Evolutionary conservation across 2,113 vertebrate genomes (phyloP), one percentile per base, ranked within the genome.

Genomic region (Pseudorasbora parva): DNA sequence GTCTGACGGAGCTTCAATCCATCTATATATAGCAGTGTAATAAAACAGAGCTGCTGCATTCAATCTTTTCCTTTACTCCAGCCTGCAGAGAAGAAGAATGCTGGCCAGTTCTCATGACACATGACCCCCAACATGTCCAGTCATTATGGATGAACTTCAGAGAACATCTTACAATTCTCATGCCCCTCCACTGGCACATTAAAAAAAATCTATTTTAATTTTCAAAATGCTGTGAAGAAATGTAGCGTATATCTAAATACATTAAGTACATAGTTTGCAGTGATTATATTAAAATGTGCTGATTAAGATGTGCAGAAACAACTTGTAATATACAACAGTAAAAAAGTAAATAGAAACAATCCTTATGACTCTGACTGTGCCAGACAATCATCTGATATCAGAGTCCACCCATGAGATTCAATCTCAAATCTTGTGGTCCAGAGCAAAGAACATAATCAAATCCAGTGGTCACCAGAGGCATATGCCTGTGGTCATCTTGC

Each of bases 91-190:
- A 30, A 84, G 78, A 83, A 49, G 78, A 72, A 27, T 51, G 54
- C 80, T 47, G 88, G 88, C 47, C 81, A 66, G 89, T 92, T 92
- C 89, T 89, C 85, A 86, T 89, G 90, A 88, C 90, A 89, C 81
- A 89, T 90, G 91, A 91, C 87, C 91, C 82, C 59, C 47, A 43
- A 88, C 83, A 91, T 91, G 91, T 93, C 92, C 90, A 81, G 88
- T 66, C 78, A 27, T 49, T 57, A 74, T 79, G 57, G 69, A 73
- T 45, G 68, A 74, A 54, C 68, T 59, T 86, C 66, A 81, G 47
- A 81, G 2, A 81, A 56, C 8, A 3, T 37, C 47, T 47, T 14
- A 69, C 19, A 69, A 66, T 81, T 81, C 78, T 54, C 78, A 81
- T 69, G 64, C 19, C 78, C 25, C 19, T 69, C 11, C 27, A 68